Conservation (phyloP, 2,888 invertebrate genomes). For the Thymelicus lineola region DNA sequence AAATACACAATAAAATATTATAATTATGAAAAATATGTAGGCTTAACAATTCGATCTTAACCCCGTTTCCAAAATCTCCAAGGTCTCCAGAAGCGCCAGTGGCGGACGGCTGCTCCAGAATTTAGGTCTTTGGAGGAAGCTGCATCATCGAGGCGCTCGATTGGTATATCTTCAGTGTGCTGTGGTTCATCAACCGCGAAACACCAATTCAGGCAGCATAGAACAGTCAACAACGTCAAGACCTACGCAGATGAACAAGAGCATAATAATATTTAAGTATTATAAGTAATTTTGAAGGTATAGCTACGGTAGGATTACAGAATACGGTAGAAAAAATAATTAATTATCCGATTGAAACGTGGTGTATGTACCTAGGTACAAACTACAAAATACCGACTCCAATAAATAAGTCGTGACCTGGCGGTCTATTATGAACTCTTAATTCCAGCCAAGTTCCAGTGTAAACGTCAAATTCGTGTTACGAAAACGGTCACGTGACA, state of each 20-base stretch:
- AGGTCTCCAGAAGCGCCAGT: slow-evolving; percentile 62
- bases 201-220: slow-evolving; percentile 55
- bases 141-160: slow-evolving; percentile 51
- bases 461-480: too few species aligned
- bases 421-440: too few species aligned
- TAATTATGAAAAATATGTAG: slow-evolving; percentile 9
- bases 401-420: too few species aligned
- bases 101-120: slow-evolving; percentile 48
- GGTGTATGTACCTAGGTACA: too few species aligned
- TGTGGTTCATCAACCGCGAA: slow-evolving; percentile 52
- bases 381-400: too few species aligned
- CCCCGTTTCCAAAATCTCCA: slow-evolving; percentile 63
- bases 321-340: too few species aligned
- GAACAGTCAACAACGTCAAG: slow-evolving; percentile 52
- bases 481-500: too few species aligned
- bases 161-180: slow-evolving; percentile 48
- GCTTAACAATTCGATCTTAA: slow-evolving; percentile 48
- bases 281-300: too few species aligned
- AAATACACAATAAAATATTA: slow-evolving; percentile 24
- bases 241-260: slow-evolving; percentile 50
- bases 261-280: too few species aligned
- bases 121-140: slow-evolving; percentile 52
- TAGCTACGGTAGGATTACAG: too few species aligned
- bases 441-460: too few species aligned
- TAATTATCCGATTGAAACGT: too few species aligned